These are phyloP conservation scores for Ophion obscuratus DNA, from an alignment of 2,888 invertebrate genomes.

Conservation along the genomic window DNA sequence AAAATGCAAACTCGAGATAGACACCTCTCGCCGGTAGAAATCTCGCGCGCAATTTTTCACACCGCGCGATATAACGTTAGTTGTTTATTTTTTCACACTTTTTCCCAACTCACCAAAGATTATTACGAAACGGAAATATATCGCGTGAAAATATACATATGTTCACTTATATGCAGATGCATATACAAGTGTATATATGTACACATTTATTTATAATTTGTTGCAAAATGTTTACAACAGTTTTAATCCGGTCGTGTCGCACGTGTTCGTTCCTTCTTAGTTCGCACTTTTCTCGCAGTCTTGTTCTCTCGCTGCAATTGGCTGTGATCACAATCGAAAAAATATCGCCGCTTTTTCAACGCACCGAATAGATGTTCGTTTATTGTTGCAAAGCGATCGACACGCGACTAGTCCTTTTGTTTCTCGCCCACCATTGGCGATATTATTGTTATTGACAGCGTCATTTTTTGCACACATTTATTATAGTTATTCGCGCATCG, in stretches of 20 bases:
- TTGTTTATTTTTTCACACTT: neutral
- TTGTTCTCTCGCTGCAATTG: neutral
- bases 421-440: neutral
- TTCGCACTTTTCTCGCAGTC: neutral
- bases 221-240: neutral
- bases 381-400: neutral
- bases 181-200: constrained; percentile 10
- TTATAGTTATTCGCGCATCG: neutral
- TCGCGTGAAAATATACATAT: neutral
- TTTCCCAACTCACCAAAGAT: constrained; percentile 37
- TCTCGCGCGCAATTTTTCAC: constrained; percentile 2
- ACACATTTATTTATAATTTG: constrained; percentile 6
- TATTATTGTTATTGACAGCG: too few relatives aligned
- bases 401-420: neutral
- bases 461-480: neutral
- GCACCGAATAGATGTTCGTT: neutral
- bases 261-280: neutral
- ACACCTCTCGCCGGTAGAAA: constrained; percentile 9
- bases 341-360: neutral
- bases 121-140: constrained; percentile 14
- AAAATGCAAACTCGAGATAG: neutral
- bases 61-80: neutral
- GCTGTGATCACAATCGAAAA: neutral
- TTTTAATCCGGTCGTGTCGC: constrained; percentile 23
- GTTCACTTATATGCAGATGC: neutral